These are phyloP conservation scores for Cylindroiulus punctatus DNA, from an alignment of 2,888 invertebrate species.

Conservation along the genomic window DNA sequence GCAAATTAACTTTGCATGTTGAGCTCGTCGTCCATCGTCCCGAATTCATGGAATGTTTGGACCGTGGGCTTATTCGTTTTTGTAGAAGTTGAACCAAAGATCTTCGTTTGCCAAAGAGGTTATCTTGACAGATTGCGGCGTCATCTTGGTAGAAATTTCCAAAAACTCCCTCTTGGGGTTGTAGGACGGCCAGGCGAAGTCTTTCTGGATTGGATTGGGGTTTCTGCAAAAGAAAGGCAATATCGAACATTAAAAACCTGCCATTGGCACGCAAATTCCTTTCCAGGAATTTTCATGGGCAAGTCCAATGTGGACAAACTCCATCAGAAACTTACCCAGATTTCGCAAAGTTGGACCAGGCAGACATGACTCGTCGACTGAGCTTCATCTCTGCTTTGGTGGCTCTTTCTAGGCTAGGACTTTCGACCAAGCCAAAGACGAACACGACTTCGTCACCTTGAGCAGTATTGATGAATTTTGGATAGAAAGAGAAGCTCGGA, in stretches of 20 bases:
- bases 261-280: not conserved
- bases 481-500: constrained; percentile 60
- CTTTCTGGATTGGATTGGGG: constrained; percentile 51
- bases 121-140: constrained; percentile 15
- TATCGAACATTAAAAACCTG: not conserved
- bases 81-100: not conserved
- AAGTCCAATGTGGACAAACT: not conserved
- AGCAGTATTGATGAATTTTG: constrained; percentile 59
- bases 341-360: constrained; percentile 60
- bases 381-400: constrained; percentile 57
- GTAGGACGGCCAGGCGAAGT: constrained; percentile 38
- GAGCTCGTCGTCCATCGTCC: not conserved
- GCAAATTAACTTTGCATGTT: not conserved
- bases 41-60: not conserved
- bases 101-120: not conserved
- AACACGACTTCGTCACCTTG: constrained; percentile 61
- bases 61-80: not conserved
- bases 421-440: constrained; percentile 58
- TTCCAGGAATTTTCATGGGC: not conserved
- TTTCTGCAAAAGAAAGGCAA: constrained; percentile 50
- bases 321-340: constrained; percentile 59
- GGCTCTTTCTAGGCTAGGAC: not conserved
- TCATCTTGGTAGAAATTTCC: constrained; percentile 47
- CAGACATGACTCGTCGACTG: constrained; percentile 57
- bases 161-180: not conserved